phyloP scores from a whole-genome alignment of 2,888 invertebrate species.

The Tipula lateralis region DNA sequence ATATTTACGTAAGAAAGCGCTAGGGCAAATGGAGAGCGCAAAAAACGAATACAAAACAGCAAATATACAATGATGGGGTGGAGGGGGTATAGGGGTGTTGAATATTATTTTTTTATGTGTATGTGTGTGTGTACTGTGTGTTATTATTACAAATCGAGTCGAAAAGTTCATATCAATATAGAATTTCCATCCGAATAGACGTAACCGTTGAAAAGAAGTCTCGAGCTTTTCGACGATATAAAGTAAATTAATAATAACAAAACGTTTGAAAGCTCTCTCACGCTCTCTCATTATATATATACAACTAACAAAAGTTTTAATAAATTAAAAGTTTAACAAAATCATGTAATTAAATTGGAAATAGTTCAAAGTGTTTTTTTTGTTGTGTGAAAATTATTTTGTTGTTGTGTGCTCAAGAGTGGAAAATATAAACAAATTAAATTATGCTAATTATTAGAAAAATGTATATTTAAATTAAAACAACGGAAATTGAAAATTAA shows the following conservation, averaged over 20 bases:
- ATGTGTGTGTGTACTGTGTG: background rate
- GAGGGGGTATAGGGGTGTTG: background rate
- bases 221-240: background rate
- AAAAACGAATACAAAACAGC: background rate
- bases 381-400: background rate
- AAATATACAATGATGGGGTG: background rate
- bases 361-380: background rate
- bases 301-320: background rate
- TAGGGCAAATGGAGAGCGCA: background rate
- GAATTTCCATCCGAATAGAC: background rate
- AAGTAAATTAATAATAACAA: background rate
- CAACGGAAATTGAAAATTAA: slow-evolving; percentile 3
- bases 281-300: background rate
- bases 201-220: background rate
- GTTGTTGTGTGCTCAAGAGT: background rate
- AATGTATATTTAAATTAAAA: background rate
- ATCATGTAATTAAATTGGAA: background rate
- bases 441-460: background rate
- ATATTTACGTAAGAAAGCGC: no score
- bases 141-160: background rate
- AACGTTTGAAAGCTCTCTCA: background rate
- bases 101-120: background rate
- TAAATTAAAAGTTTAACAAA: background rate
- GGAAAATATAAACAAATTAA: background rate
- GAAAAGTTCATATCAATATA: slow-evolving; percentile 14